Base-by-base conservation (phyloP, 2,113 vertebrate genomes). In the Passer montanus region DNA sequence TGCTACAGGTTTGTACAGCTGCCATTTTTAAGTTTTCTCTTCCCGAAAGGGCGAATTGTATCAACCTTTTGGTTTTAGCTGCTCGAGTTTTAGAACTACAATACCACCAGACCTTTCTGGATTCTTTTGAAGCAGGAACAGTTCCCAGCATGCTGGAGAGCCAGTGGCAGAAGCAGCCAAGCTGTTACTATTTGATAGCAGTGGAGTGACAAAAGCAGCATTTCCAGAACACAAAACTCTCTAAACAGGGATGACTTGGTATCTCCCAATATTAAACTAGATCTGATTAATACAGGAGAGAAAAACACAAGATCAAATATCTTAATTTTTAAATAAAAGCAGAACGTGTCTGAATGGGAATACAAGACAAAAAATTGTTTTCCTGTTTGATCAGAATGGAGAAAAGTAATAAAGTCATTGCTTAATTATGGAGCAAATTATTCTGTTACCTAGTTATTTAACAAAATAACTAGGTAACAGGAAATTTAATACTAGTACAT, bases 361-460 rank as follows among this genome's bases (percentile, higher is more conserved):
- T 39, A 39, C 31, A 95, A 85, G 75, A 94, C 31, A 44, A 92
- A 77, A 96, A 68, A 81, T 39, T 76, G 33, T 70, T 95, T 96
- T 94, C 43, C 81, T 81, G 66, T 39, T 67, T 94, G 93, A 96
- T 97, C 87, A 96, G 90, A 97, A 94, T 93, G 67, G 47, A 96
- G 77, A 90, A 96, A 96, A 96, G 67, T 91, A 97, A 96, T 89
- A 43, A 95, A 93, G 58, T 94, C 47, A 94, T 97, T 94, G 77
- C 90, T 97, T 97, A 95, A 95, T 95, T 95, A 96, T 67, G 80
- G 77, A 94, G 74, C 75, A 94, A 91, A 95, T n/a, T n/a, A n/a
- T n/a, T n/a, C n/a, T n/a, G n/a, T n/a, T n/a, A n/a, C n/a, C n/a
- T n/a, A n/a, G 67, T 27, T 90, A 69, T 95, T 96, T 88, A 95